These are phyloP conservation scores for Aphidius gifuensis DNA, from an alignment of 1,140 invertebrate genomes.

Conservation along the genomic window DNA sequence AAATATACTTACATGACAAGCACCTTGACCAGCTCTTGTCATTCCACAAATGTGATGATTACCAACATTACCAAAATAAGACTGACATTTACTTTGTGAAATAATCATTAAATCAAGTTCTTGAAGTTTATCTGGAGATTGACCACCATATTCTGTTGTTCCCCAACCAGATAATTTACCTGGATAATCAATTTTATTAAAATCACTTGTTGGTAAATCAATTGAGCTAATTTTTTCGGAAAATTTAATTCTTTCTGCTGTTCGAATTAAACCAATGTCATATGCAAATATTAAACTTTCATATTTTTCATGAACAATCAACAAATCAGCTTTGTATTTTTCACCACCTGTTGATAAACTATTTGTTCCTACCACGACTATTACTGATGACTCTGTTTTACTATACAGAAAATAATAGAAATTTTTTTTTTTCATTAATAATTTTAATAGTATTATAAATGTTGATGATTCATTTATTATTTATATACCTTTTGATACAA, in stretches of 20 bases:
- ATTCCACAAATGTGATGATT: constrained; percentile 60
- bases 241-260: constrained; percentile 37
- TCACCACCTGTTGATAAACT: constrained; percentile 26
- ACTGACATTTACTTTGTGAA: constrained; percentile 21
- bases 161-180: constrained; percentile 54
- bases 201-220: constrained; percentile 27
- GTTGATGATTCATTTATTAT: background rate
- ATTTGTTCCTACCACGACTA: constrained; percentile 32
- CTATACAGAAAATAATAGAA: background rate
- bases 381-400: constrained; percentile 1
- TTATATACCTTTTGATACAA: constrained; percentile 43
- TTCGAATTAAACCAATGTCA: constrained; percentile 53
- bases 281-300: constrained; percentile 34
- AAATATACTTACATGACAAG: constrained; percentile 56
- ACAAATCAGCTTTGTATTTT: constrained; percentile 33
- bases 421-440: background rate
- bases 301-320: constrained; percentile 46
- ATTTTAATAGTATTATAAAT: no score
- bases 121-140: constrained; percentile 31
- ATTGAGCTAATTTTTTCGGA: constrained; percentile 38
- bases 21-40: constrained; percentile 59
- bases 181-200: constrained; percentile 26
- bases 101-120: constrained; percentile 29
- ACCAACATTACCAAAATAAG: constrained; percentile 23
- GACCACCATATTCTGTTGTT: constrained; percentile 23